Conservation (phyloP, 2,888 invertebrate genomes). For the Drosophila cognata region DNA sequence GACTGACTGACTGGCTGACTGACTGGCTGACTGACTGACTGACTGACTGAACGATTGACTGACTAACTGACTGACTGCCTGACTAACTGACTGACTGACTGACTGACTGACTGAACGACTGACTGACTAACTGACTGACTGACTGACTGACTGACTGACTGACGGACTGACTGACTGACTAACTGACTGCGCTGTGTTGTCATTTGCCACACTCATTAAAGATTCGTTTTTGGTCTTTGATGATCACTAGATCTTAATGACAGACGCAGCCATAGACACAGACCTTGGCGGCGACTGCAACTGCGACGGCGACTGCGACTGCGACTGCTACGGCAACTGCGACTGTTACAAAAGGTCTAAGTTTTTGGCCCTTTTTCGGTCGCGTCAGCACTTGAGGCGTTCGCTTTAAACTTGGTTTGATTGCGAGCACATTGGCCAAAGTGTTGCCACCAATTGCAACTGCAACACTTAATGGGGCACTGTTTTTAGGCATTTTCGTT, state of each 20-base stretch:
- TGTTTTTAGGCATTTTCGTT: constrained; percentile 5
- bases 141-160: constrained; percentile 15
- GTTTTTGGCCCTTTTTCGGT: constrained; percentile 33
- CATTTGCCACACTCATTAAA: constrained; percentile 61
- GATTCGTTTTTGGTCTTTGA: constrained; percentile 51
- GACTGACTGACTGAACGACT: constrained; percentile 13
- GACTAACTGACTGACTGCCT: constrained; percentile 14
- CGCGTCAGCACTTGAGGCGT: constrained; percentile 36
- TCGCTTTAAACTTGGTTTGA: constrained; percentile 43
- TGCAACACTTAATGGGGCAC: constrained; percentile 67
- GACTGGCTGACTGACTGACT: constrained; percentile 13
- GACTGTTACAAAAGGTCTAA: constrained; percentile 44
- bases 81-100: constrained; percentile 14
- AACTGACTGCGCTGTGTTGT: constrained; percentile 27
- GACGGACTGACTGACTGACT: constrained; percentile 1
- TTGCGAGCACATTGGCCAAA: constrained; percentile 49
- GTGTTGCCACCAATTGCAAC: constrained; percentile 70
- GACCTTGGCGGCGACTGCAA: constrained; percentile 37
- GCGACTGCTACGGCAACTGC: background rate
- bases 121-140: constrained; percentile 14
- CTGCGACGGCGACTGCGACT: background rate
- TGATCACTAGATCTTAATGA: constrained; percentile 44
- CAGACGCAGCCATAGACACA: constrained; percentile 30
- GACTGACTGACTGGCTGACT: constrained; percentile 24
- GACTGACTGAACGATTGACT: constrained; percentile 8